Evolutionary conservation across 2,113 vertebrate species (phyloP).

Genomic region (Garra rufa): DNA sequence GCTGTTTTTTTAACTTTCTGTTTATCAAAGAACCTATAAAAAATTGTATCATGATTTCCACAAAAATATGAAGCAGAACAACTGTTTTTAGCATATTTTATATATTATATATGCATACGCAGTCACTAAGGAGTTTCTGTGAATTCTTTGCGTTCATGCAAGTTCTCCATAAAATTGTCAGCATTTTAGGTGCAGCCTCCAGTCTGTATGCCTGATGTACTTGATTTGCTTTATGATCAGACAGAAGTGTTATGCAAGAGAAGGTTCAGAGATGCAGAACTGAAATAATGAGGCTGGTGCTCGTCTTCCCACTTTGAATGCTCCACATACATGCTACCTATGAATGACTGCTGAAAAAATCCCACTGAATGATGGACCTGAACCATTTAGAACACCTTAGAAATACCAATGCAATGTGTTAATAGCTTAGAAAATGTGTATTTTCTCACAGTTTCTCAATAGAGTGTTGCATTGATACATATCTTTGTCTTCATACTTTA

Average conservation of each 20-base stretch:
- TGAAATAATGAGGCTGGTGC: constrained; percentile 29
- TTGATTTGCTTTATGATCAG: constrained; percentile 18
- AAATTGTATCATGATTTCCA: background rate
- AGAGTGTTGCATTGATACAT: background rate
- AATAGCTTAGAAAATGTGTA: background rate
- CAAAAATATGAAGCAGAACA: background rate
- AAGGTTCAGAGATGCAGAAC: constrained; percentile 21
- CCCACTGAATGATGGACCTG: background rate
- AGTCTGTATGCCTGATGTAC: constrained; percentile 32
- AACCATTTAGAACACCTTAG: background rate
- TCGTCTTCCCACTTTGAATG: background rate
- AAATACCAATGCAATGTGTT: background rate
- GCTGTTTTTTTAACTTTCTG: background rate
- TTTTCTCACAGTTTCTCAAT: background rate
- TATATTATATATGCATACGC: too few relatives aligned
- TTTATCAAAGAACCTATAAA: background rate
- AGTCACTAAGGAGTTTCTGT: background rate
- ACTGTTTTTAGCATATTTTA: too few relatives aligned
- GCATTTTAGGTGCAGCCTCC: background rate
- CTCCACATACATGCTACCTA: background rate
- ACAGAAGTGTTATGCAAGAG: constrained; percentile 21
- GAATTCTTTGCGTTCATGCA: background rate
- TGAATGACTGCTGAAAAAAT: background rate
- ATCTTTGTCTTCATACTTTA: background rate
- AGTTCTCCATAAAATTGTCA: background rate